These are phyloP conservation scores for Eulemur rubriventer DNA, from an alignment of 2,797 vertebrate genomes.

Conservation along the genomic window DNA sequence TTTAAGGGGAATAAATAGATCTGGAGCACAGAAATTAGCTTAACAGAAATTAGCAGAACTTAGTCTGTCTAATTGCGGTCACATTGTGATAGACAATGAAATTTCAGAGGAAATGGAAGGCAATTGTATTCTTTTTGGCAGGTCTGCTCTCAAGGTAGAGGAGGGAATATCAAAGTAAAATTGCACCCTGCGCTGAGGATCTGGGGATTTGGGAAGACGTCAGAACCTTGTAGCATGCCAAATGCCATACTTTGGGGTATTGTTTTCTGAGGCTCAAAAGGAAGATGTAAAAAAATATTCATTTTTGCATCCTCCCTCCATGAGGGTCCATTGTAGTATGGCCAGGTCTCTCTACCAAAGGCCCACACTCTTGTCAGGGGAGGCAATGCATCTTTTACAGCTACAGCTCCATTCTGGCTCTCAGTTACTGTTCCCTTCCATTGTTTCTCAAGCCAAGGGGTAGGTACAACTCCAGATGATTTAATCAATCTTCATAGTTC, in stretches of 20 bases:
- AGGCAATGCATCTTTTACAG: neutral
- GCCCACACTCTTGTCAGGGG: neutral
- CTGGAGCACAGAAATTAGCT: neutral
- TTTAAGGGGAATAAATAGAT: neutral
- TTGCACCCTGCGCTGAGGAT: too few relatives aligned
- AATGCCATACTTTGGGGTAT: neutral
- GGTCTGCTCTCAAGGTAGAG: neutral
- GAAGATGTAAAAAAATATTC: neutral
- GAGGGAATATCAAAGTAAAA: neutral
- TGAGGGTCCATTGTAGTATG: neutral
- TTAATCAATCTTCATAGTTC: neutral
- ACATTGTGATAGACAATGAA: neutral
- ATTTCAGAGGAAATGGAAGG: neutral
- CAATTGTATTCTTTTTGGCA: neutral
- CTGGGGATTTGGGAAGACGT: neutral
- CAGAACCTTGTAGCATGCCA: too few relatives aligned
- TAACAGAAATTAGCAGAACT: neutral
- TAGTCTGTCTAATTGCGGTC: neutral
- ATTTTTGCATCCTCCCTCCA: neutral
- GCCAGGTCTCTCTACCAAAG: neutral
- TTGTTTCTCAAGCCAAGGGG: neutral
- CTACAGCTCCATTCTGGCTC: neutral
- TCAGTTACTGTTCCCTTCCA: fast-evolving
- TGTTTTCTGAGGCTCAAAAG: neutral
- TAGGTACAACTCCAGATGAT: neutral